Evolutionary conservation across 1,140 invertebrate species (phyloP), one percentile per base, ranked within the genome.

Genomic region (Phenacoccus solenopsis): DNA sequence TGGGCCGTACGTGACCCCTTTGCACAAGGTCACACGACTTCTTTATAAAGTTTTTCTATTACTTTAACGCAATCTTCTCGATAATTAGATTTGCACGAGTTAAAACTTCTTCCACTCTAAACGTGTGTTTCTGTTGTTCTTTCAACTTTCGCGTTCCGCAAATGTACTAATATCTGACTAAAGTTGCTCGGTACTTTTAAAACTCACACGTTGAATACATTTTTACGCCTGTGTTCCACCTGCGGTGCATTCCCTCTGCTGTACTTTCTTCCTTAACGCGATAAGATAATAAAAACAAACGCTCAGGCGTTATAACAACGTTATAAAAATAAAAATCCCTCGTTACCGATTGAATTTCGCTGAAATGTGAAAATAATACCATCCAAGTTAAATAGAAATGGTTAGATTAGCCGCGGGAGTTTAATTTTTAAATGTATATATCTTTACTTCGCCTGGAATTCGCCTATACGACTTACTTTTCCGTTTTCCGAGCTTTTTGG

Each of bases 31-130:
- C 25, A 27, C 25, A 27, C 59, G 59, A 64, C 59, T 64, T 64
- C 59, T 64, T 64, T 64, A 64, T 64, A 64, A 64, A 64, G 59
- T 64, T 64, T 64, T 64, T 64, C 25, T 24, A 64, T 64, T 64
- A 64, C 59, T 64, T 64, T 64, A 64, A 64, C 59, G 25, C 59
- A 64, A 64, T 64, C 59, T 64, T 64, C 59, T 64, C 59, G 59
- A 64, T 64, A 64, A 64, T 64, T 64, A 64, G 59, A 64, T 64
- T 64, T 64, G 22, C 25, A 25, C 10, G 25, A 64, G 13, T 64
- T 64, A 27, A 64, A 27, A 64, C 21, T 49, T 64, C 59, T 24
- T 64, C 59, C 59, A 64, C 59, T 64, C 25, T 20, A 64, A 64
- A 64, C 13, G 38, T 16, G 59, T 64, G 59, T 64, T 64, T 64